These are phyloP conservation scores for Bradynema listronoti DNA, from an alignment of 1,140 invertebrate genomes.

Conservation along the genomic window DNA sequence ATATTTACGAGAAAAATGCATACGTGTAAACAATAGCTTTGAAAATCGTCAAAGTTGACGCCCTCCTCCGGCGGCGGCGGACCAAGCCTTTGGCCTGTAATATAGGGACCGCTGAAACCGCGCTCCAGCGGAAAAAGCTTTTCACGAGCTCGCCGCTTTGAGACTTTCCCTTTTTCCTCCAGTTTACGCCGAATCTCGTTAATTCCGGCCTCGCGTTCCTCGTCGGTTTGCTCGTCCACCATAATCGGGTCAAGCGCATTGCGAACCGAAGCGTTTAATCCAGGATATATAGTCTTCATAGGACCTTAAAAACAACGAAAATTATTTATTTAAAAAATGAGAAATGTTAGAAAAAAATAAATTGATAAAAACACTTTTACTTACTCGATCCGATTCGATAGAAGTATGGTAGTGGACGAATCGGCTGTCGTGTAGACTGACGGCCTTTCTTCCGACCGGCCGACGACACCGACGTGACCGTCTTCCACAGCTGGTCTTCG, in stretches of 20 bases:
- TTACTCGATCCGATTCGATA: slow-evolving; percentile 71
- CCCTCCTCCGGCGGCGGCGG: slow-evolving; percentile 59
- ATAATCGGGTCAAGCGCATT: slow-evolving; percentile 32
- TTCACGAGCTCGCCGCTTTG: slow-evolving; percentile 40
- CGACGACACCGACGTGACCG: slow-evolving; percentile 87
- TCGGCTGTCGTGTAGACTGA: slow-evolving; percentile 71
- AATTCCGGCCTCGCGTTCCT: slow-evolving; percentile 25
- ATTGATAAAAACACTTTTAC: slow-evolving; percentile 11
- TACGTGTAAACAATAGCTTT: slow-evolving; percentile 60
- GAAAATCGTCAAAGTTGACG: slow-evolving; percentile 60
- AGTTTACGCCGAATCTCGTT: slow-evolving; percentile 9
- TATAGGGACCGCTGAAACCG: slow-evolving; percentile 59
- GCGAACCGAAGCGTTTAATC: slow-evolving; percentile 74
- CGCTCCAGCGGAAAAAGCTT: slow-evolving; percentile 58
- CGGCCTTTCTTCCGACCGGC: slow-evolving; percentile 86
- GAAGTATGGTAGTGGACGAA: slow-evolving; percentile 79
- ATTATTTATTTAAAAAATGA: slow-evolving; percentile 10
- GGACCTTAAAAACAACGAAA: slow-evolving; percentile 64
- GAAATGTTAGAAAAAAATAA: slow-evolving; percentile 11
- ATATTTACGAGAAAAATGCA: slow-evolving; percentile 4
- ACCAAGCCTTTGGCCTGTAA: slow-evolving; percentile 60
- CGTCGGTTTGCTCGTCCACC: slow-evolving; percentile 49
- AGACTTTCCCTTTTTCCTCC: slow-evolving; percentile 6
- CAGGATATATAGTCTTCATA: slow-evolving; percentile 80
- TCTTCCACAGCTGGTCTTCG: slow-evolving; percentile 81